Evolutionary conservation across 2,113 vertebrate species (phyloP).

Genomic region (Mandrillus leucophaeus): DNA sequence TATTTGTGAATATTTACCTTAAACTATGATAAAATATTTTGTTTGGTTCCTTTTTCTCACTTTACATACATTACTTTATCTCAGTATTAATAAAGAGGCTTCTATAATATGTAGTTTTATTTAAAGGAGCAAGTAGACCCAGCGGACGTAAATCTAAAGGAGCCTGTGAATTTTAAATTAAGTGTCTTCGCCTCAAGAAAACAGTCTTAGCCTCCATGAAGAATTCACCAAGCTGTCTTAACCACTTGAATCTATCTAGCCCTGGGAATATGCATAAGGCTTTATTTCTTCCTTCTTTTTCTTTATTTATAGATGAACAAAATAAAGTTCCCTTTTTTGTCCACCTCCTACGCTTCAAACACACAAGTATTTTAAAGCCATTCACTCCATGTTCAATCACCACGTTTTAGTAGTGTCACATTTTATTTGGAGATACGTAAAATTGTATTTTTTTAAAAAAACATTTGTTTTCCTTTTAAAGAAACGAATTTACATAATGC

Average conservation of each 20-base stretch:
- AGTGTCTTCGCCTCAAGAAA: constrained; percentile 50
- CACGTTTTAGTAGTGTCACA: background rate
- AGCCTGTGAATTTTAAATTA: constrained; percentile 42
- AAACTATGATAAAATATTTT: constrained; percentile 48
- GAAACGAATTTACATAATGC: background rate
- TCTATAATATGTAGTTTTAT: background rate
- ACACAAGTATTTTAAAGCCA: background rate
- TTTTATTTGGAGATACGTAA: background rate
- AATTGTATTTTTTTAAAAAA: background rate
- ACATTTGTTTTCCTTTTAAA: background rate
- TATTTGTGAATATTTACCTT: constrained; percentile 49
- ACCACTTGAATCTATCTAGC: background rate
- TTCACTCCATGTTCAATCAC: background rate
- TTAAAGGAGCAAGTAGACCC: constrained; percentile 25
- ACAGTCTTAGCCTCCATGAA: constrained; percentile 13
- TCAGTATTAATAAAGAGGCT: constrained; percentile 13
- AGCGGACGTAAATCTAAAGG: constrained; percentile 19
- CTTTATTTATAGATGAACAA: background rate
- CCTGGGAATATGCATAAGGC: background rate
- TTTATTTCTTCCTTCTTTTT: background rate
- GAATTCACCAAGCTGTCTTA: constrained; percentile 58
- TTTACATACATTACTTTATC: background rate
- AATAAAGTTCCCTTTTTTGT: background rate
- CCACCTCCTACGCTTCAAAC: background rate
- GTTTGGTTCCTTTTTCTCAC: background rate